phyloP scores from a whole-genome alignment of 1,140 invertebrate genomes.

The Varroa destructor region DNA sequence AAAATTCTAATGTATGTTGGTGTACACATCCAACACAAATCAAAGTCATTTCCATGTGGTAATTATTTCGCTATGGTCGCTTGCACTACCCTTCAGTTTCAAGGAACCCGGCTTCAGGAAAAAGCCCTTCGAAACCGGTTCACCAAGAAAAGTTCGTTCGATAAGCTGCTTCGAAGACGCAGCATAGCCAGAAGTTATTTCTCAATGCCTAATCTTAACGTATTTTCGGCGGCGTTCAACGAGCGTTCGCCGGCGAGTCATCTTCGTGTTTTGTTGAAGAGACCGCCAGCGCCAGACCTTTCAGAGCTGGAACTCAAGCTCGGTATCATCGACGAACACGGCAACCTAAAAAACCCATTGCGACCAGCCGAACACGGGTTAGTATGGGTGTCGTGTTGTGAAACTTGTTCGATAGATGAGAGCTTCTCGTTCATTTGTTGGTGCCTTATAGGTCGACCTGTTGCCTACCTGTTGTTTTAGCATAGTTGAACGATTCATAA shows the following conservation, averaged over 20 bases:
- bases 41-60: too few relatives aligned
- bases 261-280: conserved; percentile 12
- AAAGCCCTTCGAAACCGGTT: conserved; percentile 24
- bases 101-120: conserved; percentile 27
- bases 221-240: conserved; percentile 22
- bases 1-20: too few relatives aligned
- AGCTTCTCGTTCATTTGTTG: too few relatives aligned
- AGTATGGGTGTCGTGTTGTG: background rate
- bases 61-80: too few relatives aligned
- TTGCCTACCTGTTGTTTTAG: too few relatives aligned
- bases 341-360: conserved; percentile 15
- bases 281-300: conserved; percentile 13
- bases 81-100: background rate
- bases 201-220: conserved; percentile 19
- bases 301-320: conserved; percentile 13
- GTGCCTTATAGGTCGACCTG: too few relatives aligned
- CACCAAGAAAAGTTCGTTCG: conserved; percentile 26
- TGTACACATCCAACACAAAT: too few relatives aligned
- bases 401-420: background rate
- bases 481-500: too few relatives aligned
- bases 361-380: conserved; percentile 12
- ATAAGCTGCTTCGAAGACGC: conserved; percentile 7
- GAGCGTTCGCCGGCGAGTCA: conserved; percentile 25
- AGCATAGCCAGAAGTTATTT: conserved; percentile 7
- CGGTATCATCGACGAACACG: conserved; percentile 12